These are phyloP conservation scores for Sebastes glaucus DNA, from an alignment of 2,797 vertebrate species.

Conservation along the genomic window DNA sequence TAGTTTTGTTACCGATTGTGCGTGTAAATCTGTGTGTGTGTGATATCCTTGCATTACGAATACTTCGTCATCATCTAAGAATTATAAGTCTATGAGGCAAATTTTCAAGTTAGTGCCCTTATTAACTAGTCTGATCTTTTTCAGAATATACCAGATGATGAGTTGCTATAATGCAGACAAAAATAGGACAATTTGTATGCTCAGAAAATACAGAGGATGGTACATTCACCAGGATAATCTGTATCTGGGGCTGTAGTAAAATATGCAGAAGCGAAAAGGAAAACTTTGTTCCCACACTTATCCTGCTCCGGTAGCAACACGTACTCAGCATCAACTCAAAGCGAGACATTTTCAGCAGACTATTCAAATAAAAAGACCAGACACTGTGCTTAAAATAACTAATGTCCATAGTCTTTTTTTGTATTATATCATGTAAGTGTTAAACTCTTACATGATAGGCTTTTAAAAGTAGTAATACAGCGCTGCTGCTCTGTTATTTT, in stretches of 20 bases:
- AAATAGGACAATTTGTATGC: neutral
- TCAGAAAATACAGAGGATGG: neutral
- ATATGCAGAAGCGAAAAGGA: neutral
- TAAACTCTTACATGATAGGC: neutral
- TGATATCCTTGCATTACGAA: neutral
- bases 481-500: neutral
- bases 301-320: neutral
- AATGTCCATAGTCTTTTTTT: neutral
- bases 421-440: neutral
- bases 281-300: neutral
- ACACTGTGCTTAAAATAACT: neutral
- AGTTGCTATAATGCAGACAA: neutral
- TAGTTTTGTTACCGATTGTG: slow-evolving; percentile 4
- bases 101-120: neutral
- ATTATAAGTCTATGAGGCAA: neutral
- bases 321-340: neutral
- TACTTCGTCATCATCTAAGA: neutral
- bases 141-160: neutral
- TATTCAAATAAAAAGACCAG: neutral
- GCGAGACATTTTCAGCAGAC: neutral
- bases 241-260: neutral
- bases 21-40: neutral
- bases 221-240: neutral
- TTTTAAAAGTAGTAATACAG: neutral
- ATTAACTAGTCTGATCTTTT: neutral